Conservation (phyloP, 2,888 invertebrate genomes). For the Lydus trimaculatus region DNA sequence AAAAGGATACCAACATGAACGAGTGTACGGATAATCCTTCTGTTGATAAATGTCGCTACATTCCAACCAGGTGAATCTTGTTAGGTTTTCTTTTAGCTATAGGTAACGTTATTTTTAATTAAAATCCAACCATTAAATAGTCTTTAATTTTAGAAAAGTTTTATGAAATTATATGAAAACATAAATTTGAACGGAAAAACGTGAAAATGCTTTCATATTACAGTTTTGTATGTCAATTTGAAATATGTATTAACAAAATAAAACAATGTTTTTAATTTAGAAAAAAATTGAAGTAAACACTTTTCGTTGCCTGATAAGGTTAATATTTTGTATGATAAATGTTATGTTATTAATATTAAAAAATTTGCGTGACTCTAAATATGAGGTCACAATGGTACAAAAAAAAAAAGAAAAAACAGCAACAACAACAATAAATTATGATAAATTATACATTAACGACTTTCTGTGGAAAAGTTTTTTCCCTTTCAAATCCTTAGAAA, state of each 20-base stretch:
- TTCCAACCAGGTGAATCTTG: conserved; percentile 1
- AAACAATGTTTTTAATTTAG: not conserved
- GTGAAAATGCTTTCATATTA: not conserved
- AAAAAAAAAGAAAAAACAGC: conserved; percentile 18
- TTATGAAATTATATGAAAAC: not conserved
- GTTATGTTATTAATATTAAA: conserved; percentile 22
- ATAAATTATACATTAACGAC: conserved; percentile 26
- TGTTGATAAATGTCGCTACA: conserved; percentile 27
- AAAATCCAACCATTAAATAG: not conserved
- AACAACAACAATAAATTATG: conserved; percentile 25
- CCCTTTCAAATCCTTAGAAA: not conserved
- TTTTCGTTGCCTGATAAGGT: not conserved
- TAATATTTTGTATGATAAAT: conserved; percentile 15
- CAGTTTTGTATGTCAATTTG: not conserved
- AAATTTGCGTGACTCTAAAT: conserved; percentile 29
- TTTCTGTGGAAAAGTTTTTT: conserved; percentile 8
- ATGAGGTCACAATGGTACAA: conserved; percentile 11
- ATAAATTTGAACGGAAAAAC: not conserved
- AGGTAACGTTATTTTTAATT: conserved; percentile 24
- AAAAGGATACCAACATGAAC: conserved; percentile 31
- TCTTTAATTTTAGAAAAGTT: not conserved
- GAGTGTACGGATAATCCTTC: conserved; percentile 29
- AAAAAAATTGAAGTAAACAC: not conserved
- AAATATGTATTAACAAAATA: not conserved
- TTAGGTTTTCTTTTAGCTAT: conserved; percentile 7